Percentiles rank a stretch among this genome's conserved stretches.
Evolutionary conservation across 2,888 invertebrate species (phyloP).

Genomic region (Drosophila stalkeri): DNA sequence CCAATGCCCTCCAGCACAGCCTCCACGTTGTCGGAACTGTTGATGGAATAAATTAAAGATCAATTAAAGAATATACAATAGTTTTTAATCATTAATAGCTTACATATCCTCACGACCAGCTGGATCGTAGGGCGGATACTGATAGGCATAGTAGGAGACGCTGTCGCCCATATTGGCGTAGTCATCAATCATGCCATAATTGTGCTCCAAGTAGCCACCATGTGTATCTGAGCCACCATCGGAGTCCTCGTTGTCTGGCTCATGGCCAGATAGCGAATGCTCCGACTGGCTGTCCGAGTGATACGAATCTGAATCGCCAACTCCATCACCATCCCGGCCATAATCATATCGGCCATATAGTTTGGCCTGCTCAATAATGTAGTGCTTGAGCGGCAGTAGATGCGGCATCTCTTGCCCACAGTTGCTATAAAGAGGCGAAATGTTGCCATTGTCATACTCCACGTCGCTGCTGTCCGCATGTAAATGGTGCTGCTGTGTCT

Average conservation of each 20-base stretch:
- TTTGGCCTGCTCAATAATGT: conserved; percentile 94
- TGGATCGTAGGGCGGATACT: conserved; percentile 87
- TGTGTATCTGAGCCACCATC: conserved; percentile 89
- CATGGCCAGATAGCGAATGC: conserved; percentile 89
- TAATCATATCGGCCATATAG: conserved; percentile 89
- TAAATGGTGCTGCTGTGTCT: conserved; percentile 69
- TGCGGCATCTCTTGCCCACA: conserved; percentile 91
- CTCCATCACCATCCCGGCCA: conserved; percentile 81
- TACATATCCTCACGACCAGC: conserved; percentile 86
- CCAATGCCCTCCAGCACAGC: conserved; percentile 84
- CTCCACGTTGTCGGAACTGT: conserved; percentile 85
- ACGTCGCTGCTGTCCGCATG: conserved; percentile 84
- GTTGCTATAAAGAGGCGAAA: conserved; percentile 90
- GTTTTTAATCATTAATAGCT: conserved; percentile 33
- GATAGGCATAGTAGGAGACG: conserved; percentile 88
- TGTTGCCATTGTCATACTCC: conserved; percentile 87
- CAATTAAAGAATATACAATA: neutral
- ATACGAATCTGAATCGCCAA: conserved; percentile 91
- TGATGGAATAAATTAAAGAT: no score
- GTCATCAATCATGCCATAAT: conserved; percentile 85
- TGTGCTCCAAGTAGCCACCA: conserved; percentile 88
- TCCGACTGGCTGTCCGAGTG: conserved; percentile 91
- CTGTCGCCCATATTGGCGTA: conserved; percentile 86
- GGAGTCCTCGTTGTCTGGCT: conserved; percentile 91
- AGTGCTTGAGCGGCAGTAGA: conserved; percentile 93